These are phyloP conservation scores for Drosophila algonquin DNA, from an alignment of 2,888 invertebrate species.

Conservation along the genomic window DNA sequence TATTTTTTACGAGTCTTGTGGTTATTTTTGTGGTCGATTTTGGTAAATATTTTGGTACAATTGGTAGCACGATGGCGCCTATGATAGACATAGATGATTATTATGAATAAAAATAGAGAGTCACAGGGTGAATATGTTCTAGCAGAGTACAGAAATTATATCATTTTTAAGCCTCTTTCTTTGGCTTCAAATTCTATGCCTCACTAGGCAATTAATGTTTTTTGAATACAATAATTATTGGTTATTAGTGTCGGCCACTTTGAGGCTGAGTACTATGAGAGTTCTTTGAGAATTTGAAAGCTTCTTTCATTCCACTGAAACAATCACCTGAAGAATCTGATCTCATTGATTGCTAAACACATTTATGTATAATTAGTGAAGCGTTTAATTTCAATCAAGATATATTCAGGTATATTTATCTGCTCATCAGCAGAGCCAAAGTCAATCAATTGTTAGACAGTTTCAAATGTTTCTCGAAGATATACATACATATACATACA, in stretches of 20 bases:
- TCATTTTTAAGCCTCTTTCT: not conserved
- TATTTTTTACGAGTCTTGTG: constrained; percentile 21
- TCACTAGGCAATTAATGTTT: constrained; percentile 35
- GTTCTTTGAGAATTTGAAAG: not conserved
- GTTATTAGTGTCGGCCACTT: constrained; percentile 16
- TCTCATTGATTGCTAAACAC: constrained; percentile 37
- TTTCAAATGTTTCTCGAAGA: constrained; percentile 50
- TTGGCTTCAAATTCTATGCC: not conserved
- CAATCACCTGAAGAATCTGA: constrained; percentile 24
- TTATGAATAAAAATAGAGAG: too few species aligned
- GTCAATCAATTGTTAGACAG: constrained; percentile 37
- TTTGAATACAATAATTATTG: constrained; percentile 3
- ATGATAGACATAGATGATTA: not conserved
- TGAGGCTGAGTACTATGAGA: not conserved
- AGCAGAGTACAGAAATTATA: not conserved
- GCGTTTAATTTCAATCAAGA: constrained; percentile 37
- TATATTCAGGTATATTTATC: constrained; percentile 24
- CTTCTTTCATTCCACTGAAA: not conserved
- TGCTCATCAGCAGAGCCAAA: constrained; percentile 57
- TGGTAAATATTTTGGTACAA: not conserved
- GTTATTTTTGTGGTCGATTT: constrained; percentile 41
- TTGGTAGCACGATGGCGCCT: not conserved
- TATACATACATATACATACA: not conserved
- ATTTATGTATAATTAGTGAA: constrained; percentile 32
- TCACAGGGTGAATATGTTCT: not conserved